Percentiles rank a stretch among this genome's conserved stretches.
These are phyloP conservation scores for Clarias platycephalus DNA, from an alignment of 2,797 vertebrate species.

Conservation along the genomic window DNA sequence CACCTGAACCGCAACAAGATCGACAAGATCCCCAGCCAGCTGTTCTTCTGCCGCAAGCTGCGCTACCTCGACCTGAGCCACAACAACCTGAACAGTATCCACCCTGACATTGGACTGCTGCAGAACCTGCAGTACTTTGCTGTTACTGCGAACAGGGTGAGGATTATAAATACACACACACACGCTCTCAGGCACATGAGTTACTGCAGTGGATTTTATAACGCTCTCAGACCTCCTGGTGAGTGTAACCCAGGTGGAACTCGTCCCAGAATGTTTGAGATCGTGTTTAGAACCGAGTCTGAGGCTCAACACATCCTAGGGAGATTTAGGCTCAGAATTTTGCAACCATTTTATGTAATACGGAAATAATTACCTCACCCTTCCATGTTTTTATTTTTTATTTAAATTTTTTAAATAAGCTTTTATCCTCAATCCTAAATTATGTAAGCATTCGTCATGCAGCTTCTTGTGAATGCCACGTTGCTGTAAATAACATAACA, in stretches of 20 bases:
- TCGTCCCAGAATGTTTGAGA: background rate
- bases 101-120: conserved; percentile 85
- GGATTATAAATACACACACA: conserved; percentile 43
- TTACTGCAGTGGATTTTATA: too few relatives aligned
- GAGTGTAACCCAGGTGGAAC: background rate
- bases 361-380: background rate
- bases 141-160: conserved; percentile 93
- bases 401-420: background rate
- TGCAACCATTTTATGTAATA: background rate
- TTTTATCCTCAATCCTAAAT: background rate
- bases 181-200: background rate
- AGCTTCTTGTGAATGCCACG: background rate
- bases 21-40: conserved; percentile 91
- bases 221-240: background rate
- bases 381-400: background rate
- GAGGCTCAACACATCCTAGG: background rate
- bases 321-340: background rate
- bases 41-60: conserved; percentile 94
- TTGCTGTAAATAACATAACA: background rate
- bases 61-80: conserved; percentile 94
- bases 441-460: background rate
- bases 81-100: conserved; percentile 91
- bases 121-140: conserved; percentile 94
- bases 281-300: background rate
- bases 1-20: conserved; percentile 98